These are phyloP conservation scores for Glaucopsyche alexis DNA, from an alignment of 2,888 invertebrate species.

Conservation along the genomic window DNA sequence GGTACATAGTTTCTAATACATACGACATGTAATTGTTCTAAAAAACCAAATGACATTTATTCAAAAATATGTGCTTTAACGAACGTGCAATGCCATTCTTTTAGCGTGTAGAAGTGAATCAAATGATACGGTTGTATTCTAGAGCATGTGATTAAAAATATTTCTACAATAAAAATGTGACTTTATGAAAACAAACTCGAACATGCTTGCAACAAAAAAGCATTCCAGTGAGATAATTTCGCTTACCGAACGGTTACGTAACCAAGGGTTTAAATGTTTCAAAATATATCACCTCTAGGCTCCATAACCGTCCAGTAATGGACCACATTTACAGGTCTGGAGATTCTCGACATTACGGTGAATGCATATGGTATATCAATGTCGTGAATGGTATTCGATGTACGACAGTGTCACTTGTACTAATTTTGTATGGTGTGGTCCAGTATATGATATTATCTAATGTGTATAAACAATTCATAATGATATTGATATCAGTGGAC, in stretches of 20 bases:
- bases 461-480: slow-evolving; percentile 58
- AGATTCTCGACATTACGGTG: slow-evolving; percentile 69
- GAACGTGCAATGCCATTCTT: slow-evolving; percentile 23
- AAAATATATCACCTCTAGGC: slow-evolving; percentile 35
- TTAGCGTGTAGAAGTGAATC: slow-evolving; percentile 10
- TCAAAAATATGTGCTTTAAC: slow-evolving; percentile 5
- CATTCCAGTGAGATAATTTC: slow-evolving; percentile 30
- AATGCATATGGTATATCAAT: slow-evolving; percentile 44
- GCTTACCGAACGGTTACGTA: slow-evolving; percentile 30
- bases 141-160: slow-evolving; percentile 18
- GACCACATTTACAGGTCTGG: slow-evolving; percentile 72
- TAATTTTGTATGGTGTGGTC: slow-evolving; percentile 71
- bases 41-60: neutral
- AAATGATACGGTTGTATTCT: neutral
- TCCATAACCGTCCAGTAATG: slow-evolving; percentile 61
- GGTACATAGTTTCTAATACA: neutral
- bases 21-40: slow-evolving; percentile 8
- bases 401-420: slow-evolving; percentile 74
- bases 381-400: slow-evolving; percentile 51
- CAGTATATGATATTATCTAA: slow-evolving; percentile 70
- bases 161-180: slow-evolving; percentile 20
- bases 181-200: neutral
- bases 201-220: slow-evolving; percentile 32
- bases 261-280: neutral
- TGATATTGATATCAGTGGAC: slow-evolving; percentile 46